Evolutionary conservation across 2,888 invertebrate species (phyloP), one percentile per base, ranked within the genome.

Genomic region (Rhogogaster chlorosoma): DNA sequence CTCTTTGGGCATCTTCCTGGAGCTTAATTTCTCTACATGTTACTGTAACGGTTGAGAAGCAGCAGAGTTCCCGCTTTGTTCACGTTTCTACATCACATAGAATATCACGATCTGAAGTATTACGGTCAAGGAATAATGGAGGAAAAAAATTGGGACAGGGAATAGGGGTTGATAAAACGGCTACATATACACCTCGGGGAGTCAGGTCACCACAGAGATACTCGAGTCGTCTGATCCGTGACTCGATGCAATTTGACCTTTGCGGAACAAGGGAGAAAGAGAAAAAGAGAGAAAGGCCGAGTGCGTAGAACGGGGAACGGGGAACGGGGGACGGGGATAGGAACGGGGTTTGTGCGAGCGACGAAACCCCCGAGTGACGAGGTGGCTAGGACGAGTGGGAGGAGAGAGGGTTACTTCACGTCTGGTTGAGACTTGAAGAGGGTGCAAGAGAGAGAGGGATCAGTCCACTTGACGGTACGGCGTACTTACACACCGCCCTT

Each of bases 351-450:
- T 77, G 32, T 80, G 61, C 57, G 12, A 80, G 57, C 61, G 36
- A 64, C 26, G 61, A 61, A 61, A 42, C 36, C 80, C 53, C 80
- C 61, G 80, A 80, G 80, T 80, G 80, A 80, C 80, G 80, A 64
- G 80, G 61, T 87, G 87, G 86, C 88, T 87, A 36, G 78, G 53
- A 78, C 26, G 57, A 61, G 38, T 36, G 85, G 86, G 86, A 87
- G 87, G 85, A 87, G 89, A 88, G 89, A 88, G 64, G 88, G 88
- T 88, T 89, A 88, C 86, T 87, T 88, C 89, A 88, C 87, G 87
- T 87, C 89, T 88, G 88, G 87, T 89, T 87, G 88, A 86, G 85
- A 88, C 89, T 88, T 87, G 89, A 87, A 87, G 86, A 89, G 89
- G 87, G 88, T 87, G 89, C 86, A 85, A 86, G 85, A 83, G 84